These are phyloP conservation scores for Philhelius pedissequus DNA, from an alignment of 2,888 invertebrate genomes.

Conservation along the genomic window DNA sequence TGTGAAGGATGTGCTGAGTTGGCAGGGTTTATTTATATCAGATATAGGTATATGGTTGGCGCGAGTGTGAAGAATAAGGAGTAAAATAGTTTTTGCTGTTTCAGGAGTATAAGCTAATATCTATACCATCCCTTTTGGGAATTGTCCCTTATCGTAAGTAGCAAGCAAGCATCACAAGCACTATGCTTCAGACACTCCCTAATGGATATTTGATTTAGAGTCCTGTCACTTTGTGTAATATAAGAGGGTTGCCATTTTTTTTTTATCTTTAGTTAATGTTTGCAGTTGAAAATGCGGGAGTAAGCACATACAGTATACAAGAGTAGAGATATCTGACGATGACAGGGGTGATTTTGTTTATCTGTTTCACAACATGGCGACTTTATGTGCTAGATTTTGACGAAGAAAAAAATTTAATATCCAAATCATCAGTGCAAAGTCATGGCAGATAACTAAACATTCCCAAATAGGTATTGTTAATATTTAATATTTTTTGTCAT, in stretches of 20 bases:
- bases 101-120: not conserved
- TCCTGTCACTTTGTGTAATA: constrained; percentile 43
- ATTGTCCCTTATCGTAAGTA: not conserved
- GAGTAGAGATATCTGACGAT: not conserved
- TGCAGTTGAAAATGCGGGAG: constrained; percentile 20
- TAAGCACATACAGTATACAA: too few species aligned
- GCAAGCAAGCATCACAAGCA: constrained; percentile 1
- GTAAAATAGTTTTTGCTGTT: constrained; percentile 36
- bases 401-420: not conserved
- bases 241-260: constrained; percentile 58
- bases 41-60: not conserved
- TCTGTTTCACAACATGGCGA: constrained; percentile 48
- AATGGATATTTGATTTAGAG: constrained; percentile 61
- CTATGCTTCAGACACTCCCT: constrained; percentile 39
- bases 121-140: constrained; percentile 26
- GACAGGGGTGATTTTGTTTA: constrained; percentile 10
- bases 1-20: not conserved
- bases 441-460: not conserved
- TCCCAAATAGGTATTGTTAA: too few species aligned
- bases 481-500: too few species aligned
- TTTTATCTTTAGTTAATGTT: not conserved
- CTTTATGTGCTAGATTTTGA: not conserved
- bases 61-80: not conserved
- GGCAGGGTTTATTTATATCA: not conserved
- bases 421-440: not conserved